A percentile compares a stretch with the other conserved stretches of the same genome.
phyloP scores from a whole-genome alignment of 1,140 invertebrate genomes.

The Macrobrachium nipponense region DNA sequence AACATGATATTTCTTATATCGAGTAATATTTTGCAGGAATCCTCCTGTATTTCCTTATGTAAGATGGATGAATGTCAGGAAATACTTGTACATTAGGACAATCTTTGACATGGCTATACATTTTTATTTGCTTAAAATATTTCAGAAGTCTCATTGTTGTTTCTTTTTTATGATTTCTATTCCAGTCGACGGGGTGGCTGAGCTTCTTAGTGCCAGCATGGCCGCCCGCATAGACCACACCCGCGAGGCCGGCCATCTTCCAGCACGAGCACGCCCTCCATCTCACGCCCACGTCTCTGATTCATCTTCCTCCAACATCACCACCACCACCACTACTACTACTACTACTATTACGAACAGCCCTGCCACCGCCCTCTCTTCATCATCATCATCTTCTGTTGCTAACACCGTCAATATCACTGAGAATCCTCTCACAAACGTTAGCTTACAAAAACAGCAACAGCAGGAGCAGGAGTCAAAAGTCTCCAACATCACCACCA shows the following conservation, averaged over 20 bases:
- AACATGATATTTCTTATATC: too few species aligned
- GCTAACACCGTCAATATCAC: slow-evolving; percentile 26
- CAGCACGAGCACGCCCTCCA: slow-evolving; percentile 24
- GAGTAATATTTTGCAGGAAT: too few species aligned
- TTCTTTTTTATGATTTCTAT: slow-evolving; percentile 1
- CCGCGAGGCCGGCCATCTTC: slow-evolving; percentile 16
- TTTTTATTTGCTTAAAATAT: not conserved
- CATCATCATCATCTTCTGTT: not conserved
- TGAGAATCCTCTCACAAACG: slow-evolving; percentile 35
- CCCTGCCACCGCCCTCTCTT: slow-evolving; percentile 2
- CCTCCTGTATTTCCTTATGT: too few species aligned
- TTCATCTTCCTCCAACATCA: too few species aligned
- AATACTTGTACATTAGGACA: too few species aligned
- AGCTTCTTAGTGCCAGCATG: slow-evolving; percentile 51
- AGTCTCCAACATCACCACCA: not conserved
- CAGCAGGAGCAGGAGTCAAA: not conserved
- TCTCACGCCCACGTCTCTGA: not conserved
- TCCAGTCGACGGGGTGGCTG: slow-evolving; percentile 54
- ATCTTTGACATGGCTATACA: too few species aligned
- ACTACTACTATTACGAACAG: not conserved
- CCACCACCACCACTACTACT: too few species aligned
- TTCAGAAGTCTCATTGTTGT: not conserved
- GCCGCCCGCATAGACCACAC: slow-evolving; percentile 27
- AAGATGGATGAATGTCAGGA: too few species aligned
- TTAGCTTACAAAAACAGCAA: not conserved